These are phyloP conservation scores for Ophion costatus DNA, from an alignment of 2,888 invertebrate genomes.

Conservation along the genomic window DNA sequence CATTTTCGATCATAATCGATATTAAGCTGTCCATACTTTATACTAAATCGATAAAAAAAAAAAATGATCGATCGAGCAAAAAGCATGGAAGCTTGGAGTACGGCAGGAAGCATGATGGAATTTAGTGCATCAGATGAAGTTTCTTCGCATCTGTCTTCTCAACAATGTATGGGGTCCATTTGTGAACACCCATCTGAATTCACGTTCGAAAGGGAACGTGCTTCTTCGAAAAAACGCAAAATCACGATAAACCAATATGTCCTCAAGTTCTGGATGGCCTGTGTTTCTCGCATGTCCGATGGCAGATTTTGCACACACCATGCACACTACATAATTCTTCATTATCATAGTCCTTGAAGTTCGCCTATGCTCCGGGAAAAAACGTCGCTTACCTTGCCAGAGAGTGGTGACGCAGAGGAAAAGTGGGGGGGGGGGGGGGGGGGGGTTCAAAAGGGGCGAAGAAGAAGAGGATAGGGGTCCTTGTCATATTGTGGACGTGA, in stretches of 20 bases:
- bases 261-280: neutral
- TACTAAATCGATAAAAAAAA: no score
- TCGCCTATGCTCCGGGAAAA: constrained; percentile 40
- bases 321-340: constrained; percentile 41
- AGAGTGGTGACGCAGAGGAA: constrained; percentile 30
- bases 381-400: constrained; percentile 62
- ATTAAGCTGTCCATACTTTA: no score
- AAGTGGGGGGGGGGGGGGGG: no score
- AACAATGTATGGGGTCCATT: neutral
- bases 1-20: no score
- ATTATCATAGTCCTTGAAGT: constrained; percentile 42
- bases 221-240: neutral
- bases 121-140: no score
- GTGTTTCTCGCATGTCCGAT: constrained; percentile 9
- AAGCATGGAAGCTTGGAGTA: no score
- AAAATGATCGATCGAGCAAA: no score
- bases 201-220: no score
- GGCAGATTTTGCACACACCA: neutral
- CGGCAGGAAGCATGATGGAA: no score
- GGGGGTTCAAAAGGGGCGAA: neutral
- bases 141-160: no score
- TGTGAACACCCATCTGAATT: neutral
- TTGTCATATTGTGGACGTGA: constrained; percentile 73
- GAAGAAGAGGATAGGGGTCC: constrained; percentile 29
- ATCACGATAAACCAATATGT: constrained; percentile 40